These are phyloP conservation scores for Hololepta plana DNA, from an alignment of 2,888 invertebrate species.

Conservation along the genomic window DNA sequence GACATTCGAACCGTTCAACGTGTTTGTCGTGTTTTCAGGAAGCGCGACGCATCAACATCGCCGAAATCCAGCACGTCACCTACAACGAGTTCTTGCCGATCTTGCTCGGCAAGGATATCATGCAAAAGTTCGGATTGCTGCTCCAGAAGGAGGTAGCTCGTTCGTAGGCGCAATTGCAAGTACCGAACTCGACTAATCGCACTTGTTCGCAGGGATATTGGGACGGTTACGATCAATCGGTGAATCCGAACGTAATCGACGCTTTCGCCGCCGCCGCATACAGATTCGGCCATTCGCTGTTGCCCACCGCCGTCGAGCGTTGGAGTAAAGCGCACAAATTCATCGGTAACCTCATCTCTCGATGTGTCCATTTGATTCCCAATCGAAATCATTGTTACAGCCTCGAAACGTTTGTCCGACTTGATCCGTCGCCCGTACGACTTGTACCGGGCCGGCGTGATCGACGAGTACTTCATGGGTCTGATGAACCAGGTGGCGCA, in stretches of 20 bases:
- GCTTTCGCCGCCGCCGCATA: constrained; percentile 86
- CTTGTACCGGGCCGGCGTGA: constrained; percentile 73
- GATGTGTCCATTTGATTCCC: too few species aligned
- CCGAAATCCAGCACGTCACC: constrained; percentile 76
- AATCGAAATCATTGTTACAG: constrained; percentile 33
- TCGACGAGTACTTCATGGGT: constrained; percentile 86
- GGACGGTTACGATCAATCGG: constrained; percentile 65
- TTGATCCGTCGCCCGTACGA: constrained; percentile 79
- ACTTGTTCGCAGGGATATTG: constrained; percentile 44
- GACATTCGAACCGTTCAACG: neutral
- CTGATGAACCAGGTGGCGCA: constrained; percentile 87
- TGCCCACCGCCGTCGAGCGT: constrained; percentile 80
- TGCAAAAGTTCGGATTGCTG: constrained; percentile 77
- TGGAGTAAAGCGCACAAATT: constrained; percentile 94
- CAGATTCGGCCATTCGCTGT: constrained; percentile 76
- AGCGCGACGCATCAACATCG: constrained; percentile 66
- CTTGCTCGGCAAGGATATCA: constrained; percentile 73
- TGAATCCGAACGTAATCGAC: constrained; percentile 78
- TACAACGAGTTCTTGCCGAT: constrained; percentile 84
- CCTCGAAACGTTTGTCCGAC: constrained; percentile 75
- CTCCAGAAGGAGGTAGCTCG: constrained; percentile 55
- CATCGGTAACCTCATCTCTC: constrained; percentile 52
- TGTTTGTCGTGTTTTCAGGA: constrained; percentile 29
- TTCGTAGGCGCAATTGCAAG: neutral
- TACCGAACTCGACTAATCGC: neutral